Conservation (phyloP, 2,113 vertebrate genomes). For the Grammomys surdaster region DNA sequence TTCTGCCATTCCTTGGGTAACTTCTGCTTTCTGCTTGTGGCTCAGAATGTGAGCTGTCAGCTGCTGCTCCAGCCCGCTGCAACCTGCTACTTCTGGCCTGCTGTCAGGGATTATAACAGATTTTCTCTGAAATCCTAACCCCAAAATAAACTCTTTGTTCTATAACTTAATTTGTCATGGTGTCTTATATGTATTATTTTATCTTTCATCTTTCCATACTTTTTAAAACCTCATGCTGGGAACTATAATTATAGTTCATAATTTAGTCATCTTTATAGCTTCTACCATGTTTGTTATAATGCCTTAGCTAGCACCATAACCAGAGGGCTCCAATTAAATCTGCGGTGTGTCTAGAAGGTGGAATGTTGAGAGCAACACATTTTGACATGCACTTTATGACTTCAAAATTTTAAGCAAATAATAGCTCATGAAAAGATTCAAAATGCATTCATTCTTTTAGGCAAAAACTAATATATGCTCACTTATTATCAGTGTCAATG, state of each 20-base stretch:
- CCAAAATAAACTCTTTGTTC: background rate
- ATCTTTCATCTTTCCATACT: background rate
- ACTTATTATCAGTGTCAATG: background rate
- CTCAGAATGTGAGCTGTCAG: background rate
- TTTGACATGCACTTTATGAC: background rate
- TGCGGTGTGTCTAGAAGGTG: background rate
- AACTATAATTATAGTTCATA: background rate
- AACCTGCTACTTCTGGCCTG: background rate
- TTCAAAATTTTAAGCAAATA: background rate
- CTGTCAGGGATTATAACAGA: background rate
- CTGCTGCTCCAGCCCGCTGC: background rate
- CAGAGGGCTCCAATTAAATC: background rate
- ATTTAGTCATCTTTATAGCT: background rate
- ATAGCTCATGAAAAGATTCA: conserved; percentile 15
- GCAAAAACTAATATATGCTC: background rate
- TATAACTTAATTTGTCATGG: background rate
- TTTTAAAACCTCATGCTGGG: background rate
- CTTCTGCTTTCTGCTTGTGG: background rate
- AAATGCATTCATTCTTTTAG: conserved; percentile 30
- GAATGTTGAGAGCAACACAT: background rate
- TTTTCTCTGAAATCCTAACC: background rate
- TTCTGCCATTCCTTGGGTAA: no score
- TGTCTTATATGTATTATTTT: background rate
- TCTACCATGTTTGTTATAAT: background rate
- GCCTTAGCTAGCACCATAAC: background rate